Base-by-base conservation (phyloP, 1,140 invertebrate species). In the Chelonus insularis region DNA sequence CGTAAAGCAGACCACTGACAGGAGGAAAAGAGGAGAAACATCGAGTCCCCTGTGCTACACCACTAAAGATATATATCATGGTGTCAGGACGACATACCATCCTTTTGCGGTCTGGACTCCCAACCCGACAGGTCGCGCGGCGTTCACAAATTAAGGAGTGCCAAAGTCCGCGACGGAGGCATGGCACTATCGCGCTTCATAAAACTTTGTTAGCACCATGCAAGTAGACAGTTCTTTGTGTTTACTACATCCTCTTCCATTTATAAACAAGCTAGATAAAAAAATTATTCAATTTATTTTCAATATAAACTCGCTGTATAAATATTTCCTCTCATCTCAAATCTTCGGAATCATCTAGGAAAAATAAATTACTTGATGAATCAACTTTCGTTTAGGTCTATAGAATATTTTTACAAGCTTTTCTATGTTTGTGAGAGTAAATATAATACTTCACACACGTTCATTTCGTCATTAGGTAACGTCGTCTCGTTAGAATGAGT, bases 111-210 rank as follows among this genome's bases (percentile, higher is more conserved):
- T 69, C 64, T 65, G 66, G 69, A 66, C 59, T 34, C 16, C 48
- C 23, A 11, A 11, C 45, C 29, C 21, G 41, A 61, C 52, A 62
- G 37, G 47, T 14, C 57, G 39, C 29, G 47, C 70, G 70, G 62
- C 64, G 68, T 73, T 72, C 71, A 69, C 77, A 80, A 80, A 80
- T 80, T 78, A 80, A 80, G 76, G 76, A 80, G 76, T 69, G 72
- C 74, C 75, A 76, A 80, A 78, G 76, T 78, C 74, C 69, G 56
- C 56, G 48, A 63, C 64, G 66, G 68, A 72, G 68, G 70, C 70
- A 72, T 71, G 69, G 70, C 69, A 70, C 75, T 76, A 79, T 74
- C 72, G 72, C 73, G 75, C 72, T 79, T 78, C 77, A 79, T 78
- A 79, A 79, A 79, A 77, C 77, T 78, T 78, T 73, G 75, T 79